A percentile compares a stretch with the other conserved stretches of the same genome.
Evolutionary conservation across 2,113 vertebrate species (phyloP).

Genomic region (Ctenodactylus gundi): DNA sequence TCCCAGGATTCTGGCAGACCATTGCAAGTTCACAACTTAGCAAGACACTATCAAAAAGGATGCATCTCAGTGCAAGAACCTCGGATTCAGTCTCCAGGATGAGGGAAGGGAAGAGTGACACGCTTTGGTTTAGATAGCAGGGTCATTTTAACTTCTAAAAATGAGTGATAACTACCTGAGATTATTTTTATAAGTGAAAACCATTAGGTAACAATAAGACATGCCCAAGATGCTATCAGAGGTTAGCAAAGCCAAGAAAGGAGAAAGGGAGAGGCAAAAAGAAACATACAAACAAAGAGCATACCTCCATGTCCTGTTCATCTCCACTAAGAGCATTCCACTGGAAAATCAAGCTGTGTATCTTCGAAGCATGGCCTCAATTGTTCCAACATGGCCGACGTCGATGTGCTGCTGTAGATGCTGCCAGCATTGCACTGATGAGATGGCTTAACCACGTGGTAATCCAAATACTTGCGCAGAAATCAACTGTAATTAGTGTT

Average conservation of each 20-base stretch:
- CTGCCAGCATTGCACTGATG: background rate
- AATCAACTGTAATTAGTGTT: background rate
- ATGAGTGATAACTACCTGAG: background rate
- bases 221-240: background rate
- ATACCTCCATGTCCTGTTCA: background rate
- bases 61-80: no score
- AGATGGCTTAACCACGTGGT: background rate
- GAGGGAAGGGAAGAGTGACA: no score
- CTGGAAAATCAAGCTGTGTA: background rate
- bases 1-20: no score
- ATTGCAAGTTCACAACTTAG: no score
- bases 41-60: no score
- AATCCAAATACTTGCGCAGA: background rate
- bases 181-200: background rate
- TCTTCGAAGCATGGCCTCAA: background rate
- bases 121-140: background rate
- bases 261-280: background rate
- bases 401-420: background rate
- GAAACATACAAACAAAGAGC: background rate
- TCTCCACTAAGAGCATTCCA: background rate
- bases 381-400: background rate
- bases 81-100: no score
- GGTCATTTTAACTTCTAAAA: background rate
- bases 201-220: background rate
- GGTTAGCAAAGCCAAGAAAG: background rate